Conservation (phyloP, 2,113 vertebrate species). For the Clarias gariepinus region DNA sequence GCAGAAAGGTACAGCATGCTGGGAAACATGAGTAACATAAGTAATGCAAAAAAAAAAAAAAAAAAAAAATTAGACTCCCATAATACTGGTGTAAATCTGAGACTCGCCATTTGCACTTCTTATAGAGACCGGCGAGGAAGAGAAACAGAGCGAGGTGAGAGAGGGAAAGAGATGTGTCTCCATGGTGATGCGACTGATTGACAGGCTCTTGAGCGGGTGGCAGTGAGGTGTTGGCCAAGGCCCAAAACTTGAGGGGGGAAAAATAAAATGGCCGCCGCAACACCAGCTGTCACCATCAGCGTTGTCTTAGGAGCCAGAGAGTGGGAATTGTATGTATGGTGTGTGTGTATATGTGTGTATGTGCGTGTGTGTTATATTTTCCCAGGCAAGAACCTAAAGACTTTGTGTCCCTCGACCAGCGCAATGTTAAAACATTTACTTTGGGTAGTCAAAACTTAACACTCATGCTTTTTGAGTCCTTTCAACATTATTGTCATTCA, state of each 20-base stretch:
- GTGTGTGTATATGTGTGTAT: constrained; percentile 24
- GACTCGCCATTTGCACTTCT: constrained; percentile 29
- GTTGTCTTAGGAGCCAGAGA: constrained; percentile 40
- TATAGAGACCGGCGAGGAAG: background rate
- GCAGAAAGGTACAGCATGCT: constrained; percentile 21
- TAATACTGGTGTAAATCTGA: constrained; percentile 1
- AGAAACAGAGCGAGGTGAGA: background rate
- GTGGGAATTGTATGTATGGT: constrained; percentile 35
- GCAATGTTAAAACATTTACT: background rate
- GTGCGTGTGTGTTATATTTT: constrained; percentile 27
- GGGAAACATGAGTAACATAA: constrained; percentile 31
- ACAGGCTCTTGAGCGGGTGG: constrained; percentile 49
- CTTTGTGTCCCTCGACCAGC: background rate
- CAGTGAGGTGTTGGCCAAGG: constrained; percentile 51
- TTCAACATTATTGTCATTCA: background rate
- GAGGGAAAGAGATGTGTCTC: constrained; percentile 43
- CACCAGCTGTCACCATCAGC: constrained; percentile 47
- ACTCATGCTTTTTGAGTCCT: background rate
- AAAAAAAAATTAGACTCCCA: background rate
- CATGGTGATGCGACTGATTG: constrained; percentile 53
- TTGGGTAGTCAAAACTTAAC: background rate
- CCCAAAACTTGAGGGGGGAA: constrained; percentile 50
- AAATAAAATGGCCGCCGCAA: constrained; percentile 43
- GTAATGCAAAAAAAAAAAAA: constrained; percentile 4
- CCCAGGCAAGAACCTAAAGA: constrained; percentile 6